Percentiles rank a stretch among this genome's conserved stretches.
Conservation (phyloP, 2,888 invertebrate genomes). For the Drosophila pegasa region DNA sequence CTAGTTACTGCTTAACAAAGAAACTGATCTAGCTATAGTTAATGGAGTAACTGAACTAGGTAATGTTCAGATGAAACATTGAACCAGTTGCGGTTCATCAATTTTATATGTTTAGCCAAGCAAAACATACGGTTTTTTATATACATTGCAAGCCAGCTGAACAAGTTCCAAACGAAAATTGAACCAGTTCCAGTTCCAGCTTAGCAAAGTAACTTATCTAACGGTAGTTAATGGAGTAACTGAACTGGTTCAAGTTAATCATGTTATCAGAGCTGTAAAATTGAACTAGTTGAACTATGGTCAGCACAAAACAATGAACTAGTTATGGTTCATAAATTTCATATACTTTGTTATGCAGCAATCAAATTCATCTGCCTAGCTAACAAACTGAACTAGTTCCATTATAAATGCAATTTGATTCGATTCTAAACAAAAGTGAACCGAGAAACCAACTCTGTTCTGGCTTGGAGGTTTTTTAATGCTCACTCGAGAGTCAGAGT, state of each 20-base stretch:
- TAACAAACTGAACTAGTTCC: background rate
- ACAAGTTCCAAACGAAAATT: background rate
- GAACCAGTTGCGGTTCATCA: background rate
- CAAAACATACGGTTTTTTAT: too few relatives aligned
- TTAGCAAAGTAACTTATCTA: too few relatives aligned
- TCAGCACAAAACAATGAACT: background rate
- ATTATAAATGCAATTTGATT: background rate
- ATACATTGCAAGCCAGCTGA: background rate
- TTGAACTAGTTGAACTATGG: too few relatives aligned
- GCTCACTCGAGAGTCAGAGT: slow-evolving; percentile 13
- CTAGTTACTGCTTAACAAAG: background rate
- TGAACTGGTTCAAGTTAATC: too few relatives aligned
- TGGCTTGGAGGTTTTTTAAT: background rate
- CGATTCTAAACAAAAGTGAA: background rate
- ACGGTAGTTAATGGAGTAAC: too few relatives aligned
- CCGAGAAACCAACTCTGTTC: background rate
- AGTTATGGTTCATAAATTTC: background rate
- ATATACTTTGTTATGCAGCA: too few relatives aligned
- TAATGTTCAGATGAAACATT: too few relatives aligned
- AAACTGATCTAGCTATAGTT: background rate
- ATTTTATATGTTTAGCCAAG: too few relatives aligned
- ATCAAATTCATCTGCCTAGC: too few relatives aligned
- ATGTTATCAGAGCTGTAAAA: too few relatives aligned
- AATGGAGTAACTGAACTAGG: background rate
- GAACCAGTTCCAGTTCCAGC: background rate